Base-by-base conservation (phyloP, 2,113 vertebrate species). In the Neogobius melanostomus region DNA sequence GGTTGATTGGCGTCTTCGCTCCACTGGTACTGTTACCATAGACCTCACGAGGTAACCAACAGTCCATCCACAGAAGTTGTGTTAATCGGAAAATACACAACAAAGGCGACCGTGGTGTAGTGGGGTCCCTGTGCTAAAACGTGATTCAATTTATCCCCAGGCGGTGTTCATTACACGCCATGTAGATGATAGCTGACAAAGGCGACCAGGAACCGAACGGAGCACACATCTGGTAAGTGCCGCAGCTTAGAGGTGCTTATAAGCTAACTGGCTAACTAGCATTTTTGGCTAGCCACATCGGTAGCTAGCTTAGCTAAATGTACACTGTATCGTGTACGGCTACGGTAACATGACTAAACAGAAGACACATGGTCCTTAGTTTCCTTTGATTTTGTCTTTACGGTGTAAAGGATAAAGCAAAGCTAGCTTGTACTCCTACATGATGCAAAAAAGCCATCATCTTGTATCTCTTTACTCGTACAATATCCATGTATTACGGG, bases 191-290 rank as follows among this genome's bases (percentile, higher is more conserved):
- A 42, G 2, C 12, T 14, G 11, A 42, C 11, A 36, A 11, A 42
- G 56, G 11, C 28, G 43, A 1, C 42, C 21, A 14, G 1, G 49
- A 69, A 16, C 15, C 15, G 8, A 75, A 16, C 47, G 68, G 72
- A 79, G 49, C 57, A 42, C 17, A 16, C 46, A 64, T 73, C 68
- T 43, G 86, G 88, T 90, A 79, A 86, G 85, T 0, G 1, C 16
- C 65, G 11, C 60, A 16, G 7, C 15, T 51, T 0, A 53, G 60
- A 74, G 56, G 56, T 53, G 49, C 72, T 28, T 53, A 44, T 51
- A 53, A 80, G 70, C 76, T 85, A 80, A 77, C 79, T 61, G 47
- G 81, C 71, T 86, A 82, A 67, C 71, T 85, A 72, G 71, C 75
- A 64, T 16, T 10, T 11, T 10, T 11, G 75, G 82, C 74, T 80